phyloP scores from a whole-genome alignment of 2,888 invertebrate genomes.

The Anorthoa munda region DNA sequence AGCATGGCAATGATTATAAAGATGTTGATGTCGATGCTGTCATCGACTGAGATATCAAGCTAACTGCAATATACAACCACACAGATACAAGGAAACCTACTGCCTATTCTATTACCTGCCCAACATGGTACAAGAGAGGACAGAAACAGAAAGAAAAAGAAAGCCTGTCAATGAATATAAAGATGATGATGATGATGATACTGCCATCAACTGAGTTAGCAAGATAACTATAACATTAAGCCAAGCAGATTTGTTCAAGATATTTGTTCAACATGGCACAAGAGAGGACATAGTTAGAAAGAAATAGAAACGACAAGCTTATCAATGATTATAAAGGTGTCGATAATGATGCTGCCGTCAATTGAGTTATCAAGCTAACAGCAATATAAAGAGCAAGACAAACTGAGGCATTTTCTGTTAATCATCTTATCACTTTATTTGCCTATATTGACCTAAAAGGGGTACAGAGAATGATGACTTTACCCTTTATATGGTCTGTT shows the following conservation, averaged over 20 bases:
- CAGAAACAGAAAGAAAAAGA: too few species aligned
- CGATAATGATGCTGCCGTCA: background rate
- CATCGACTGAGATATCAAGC: background rate
- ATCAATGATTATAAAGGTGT: too few species aligned
- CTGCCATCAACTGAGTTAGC: background rate
- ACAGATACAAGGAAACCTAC: background rate
- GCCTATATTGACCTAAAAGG: conserved; percentile 13
- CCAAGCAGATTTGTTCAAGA: background rate
- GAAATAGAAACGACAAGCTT: too few species aligned
- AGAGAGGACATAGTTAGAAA: background rate
- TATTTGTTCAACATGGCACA: background rate
- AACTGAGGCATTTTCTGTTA: conserved; percentile 1
- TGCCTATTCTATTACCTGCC: background rate
- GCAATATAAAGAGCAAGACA: background rate
- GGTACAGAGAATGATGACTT: conserved; percentile 22
- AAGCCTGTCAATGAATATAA: background rate
- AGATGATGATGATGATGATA: background rate
- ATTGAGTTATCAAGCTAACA: background rate
- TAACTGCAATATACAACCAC: background rate
- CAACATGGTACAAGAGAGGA: background rate
- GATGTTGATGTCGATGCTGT: background rate
- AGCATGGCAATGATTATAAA: background rate
- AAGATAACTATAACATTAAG: background rate
- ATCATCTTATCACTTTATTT: conserved; percentile 29
- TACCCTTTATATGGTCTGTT: conserved; percentile 24